phyloP scores from a whole-genome alignment of 2,888 invertebrate genomes.

The Cryptus viduatorius region DNA sequence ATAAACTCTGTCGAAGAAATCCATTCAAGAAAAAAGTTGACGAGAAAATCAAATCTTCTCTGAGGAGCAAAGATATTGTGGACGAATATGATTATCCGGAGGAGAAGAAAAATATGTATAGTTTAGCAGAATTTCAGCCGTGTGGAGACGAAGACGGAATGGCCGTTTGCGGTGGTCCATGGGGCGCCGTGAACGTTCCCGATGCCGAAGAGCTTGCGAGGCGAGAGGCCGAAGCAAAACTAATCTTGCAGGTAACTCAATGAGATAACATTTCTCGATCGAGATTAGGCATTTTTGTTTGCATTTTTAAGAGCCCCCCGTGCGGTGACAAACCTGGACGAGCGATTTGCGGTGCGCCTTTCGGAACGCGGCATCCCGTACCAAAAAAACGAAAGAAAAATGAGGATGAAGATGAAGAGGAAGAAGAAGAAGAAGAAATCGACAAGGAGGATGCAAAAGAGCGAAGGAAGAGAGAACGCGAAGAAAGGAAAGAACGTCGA shows the following conservation, averaged over 20 bases:
- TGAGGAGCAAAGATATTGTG: conserved; percentile 32
- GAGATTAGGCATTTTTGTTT: background rate
- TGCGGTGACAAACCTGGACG: conserved; percentile 75
- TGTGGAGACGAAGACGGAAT: conserved; percentile 77
- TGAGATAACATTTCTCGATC: background rate
- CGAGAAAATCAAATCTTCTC: conserved; percentile 51
- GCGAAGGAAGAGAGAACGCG: conserved; percentile 43
- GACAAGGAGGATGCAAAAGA: conserved; percentile 52
- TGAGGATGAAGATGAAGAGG: conserved; percentile 65
- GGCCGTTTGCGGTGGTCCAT: conserved; percentile 74
- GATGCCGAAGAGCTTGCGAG: conserved; percentile 71
- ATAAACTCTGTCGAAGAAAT: conserved; percentile 71
- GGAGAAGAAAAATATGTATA: conserved; percentile 71
- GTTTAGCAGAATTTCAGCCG: conserved; percentile 73
- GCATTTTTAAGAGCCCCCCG: conserved; percentile 72
- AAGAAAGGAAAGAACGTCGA: conserved; percentile 23
- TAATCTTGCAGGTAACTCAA: conserved; percentile 59
- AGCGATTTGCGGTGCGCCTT: conserved; percentile 74
- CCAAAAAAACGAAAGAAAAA: conserved; percentile 64
- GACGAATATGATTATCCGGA: conserved; percentile 27
- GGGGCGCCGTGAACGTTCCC: conserved; percentile 72
- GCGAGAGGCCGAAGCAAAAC: conserved; percentile 69
- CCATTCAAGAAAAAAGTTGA: conserved; percentile 71
- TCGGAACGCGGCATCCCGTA: conserved; percentile 69
- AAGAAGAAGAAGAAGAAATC: conserved; percentile 58